These are phyloP conservation scores for Rissa tridactyla DNA, from an alignment of 2,113 vertebrate genomes.

Conservation along the genomic window DNA sequence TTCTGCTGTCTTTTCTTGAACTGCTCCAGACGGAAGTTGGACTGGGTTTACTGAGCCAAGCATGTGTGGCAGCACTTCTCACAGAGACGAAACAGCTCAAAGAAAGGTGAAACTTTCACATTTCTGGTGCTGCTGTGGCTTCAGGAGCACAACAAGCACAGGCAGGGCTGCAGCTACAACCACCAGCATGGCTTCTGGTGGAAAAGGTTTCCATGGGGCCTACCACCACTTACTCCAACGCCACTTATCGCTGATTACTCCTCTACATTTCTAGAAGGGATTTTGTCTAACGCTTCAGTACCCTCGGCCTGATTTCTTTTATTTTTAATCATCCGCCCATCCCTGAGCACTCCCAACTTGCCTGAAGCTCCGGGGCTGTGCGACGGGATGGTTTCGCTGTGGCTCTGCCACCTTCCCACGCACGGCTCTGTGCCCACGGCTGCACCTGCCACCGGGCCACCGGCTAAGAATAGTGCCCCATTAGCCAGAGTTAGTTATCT, in stretches of 20 bases:
- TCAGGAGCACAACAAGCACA: fast-evolving
- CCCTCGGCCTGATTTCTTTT: neutral
- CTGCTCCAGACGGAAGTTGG: neutral
- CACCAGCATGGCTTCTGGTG: neutral
- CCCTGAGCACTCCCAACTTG: fast-evolving
- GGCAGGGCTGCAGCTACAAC: neutral
- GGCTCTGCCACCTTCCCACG: neutral
- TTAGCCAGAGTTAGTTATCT: neutral
- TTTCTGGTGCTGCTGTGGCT: neutral
- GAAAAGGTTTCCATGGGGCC: neutral
- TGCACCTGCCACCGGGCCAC: neutral
- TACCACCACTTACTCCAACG: fast-evolving
- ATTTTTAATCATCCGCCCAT: neutral
- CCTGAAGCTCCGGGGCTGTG: neutral
- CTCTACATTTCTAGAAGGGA: neutral
- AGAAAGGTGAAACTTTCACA: neutral
- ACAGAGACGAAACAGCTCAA: neutral
- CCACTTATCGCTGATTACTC: neutral
- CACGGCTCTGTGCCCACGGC: neutral
- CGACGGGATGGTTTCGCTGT: fast-evolving
- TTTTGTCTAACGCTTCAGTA: neutral
- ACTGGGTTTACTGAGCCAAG: neutral
- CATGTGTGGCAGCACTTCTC: neutral
- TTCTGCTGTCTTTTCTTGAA: neutral
- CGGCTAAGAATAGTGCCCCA: neutral